Conservation (phyloP, 2,797 vertebrate genomes). For the Varecia variegata region DNA sequence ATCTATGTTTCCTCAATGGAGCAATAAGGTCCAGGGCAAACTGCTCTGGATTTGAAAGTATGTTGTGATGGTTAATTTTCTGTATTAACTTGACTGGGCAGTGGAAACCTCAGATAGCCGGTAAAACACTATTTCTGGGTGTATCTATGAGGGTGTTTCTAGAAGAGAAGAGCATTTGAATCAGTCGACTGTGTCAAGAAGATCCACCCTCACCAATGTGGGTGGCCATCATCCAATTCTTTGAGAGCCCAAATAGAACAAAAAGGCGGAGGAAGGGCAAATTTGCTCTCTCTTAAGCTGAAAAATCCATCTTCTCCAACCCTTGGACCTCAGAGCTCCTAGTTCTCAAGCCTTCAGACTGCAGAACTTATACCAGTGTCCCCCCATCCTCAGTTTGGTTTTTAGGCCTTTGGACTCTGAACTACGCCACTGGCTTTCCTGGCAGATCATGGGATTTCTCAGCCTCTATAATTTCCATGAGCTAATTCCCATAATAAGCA, state of each 20-base stretch:
- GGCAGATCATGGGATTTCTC: background rate
- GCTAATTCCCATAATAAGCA: background rate
- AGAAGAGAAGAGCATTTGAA: background rate
- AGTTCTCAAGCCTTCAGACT: background rate
- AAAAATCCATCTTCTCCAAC: background rate
- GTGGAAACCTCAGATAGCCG: too few species aligned
- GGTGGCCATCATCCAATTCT: background rate
- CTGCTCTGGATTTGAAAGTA: background rate
- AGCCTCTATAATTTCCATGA: background rate
- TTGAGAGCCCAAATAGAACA: background rate
- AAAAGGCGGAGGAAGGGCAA: background rate
- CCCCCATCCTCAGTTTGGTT: background rate
- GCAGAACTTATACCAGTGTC: background rate
- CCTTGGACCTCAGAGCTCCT: background rate
- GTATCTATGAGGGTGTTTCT: background rate
- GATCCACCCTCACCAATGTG: background rate
- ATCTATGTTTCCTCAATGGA: background rate
- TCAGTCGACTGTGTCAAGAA: background rate
- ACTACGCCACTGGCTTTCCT: background rate
- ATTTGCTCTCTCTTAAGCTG: background rate
- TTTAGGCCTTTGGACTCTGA: background rate
- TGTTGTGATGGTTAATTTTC: background rate
- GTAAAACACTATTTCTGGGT: background rate
- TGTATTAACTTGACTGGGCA: background rate
- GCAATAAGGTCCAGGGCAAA: background rate